Percentiles rank a stretch among this genome's conserved stretches.
These are phyloP conservation scores for Numida meleagris DNA, from an alignment of 2,113 vertebrate genomes.

Conservation along the genomic window DNA sequence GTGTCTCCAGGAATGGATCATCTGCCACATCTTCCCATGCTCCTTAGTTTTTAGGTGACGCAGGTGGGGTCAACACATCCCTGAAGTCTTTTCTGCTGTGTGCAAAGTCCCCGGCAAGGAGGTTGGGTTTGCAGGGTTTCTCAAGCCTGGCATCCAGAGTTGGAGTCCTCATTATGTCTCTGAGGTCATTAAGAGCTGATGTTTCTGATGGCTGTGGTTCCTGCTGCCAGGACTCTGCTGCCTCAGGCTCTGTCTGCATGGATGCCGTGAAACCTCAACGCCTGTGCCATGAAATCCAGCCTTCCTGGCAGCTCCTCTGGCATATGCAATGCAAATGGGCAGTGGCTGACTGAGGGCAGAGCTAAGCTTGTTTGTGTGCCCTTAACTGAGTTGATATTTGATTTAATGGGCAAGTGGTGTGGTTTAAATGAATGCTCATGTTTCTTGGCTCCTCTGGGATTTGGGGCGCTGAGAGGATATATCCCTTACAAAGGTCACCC, in stretches of 20 bases:
- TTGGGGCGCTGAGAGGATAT: neutral
- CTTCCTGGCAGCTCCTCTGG: neutral
- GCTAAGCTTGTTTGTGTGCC: neutral
- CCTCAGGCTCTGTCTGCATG: neutral
- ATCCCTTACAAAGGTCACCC: fast-evolving
- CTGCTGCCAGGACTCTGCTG: neutral
- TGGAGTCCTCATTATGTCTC: neutral
- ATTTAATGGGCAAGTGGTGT: neutral
- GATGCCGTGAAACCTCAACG: fast-evolving
- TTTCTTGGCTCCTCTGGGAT: neutral
- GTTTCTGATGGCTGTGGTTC: neutral
- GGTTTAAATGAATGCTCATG: neutral
- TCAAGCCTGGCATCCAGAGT: neutral
- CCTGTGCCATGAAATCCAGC: neutral
- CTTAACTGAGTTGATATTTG: neutral
- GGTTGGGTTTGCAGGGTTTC: neutral
- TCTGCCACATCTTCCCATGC: neutral
- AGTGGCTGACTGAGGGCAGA: neutral
- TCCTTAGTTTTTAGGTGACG: neutral
- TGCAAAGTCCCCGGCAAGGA: neutral
- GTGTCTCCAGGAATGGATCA: too few species aligned
- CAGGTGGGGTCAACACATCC: neutral
- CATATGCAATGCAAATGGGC: neutral
- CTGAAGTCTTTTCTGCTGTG: neutral
- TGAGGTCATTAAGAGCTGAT: neutral